Base-by-base conservation (phyloP, 2,888 invertebrate genomes). In the Agriopis marginaria region DNA sequence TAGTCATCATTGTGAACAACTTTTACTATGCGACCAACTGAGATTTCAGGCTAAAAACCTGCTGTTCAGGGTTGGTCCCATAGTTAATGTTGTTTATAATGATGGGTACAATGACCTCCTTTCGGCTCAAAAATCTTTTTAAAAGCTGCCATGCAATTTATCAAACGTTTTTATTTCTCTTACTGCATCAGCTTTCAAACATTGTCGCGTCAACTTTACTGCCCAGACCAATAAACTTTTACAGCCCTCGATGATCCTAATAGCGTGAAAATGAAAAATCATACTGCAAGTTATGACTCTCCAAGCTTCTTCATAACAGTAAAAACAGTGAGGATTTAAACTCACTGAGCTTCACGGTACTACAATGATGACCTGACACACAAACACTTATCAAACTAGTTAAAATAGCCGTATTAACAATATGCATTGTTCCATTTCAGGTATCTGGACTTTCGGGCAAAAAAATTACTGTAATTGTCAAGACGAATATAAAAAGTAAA, bases 241-340 rank as follows among this genome's bases (percentile, higher is more conserved):
- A 73, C 70, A 32, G 23, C 59, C 39, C 51, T 45, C 64, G 63
- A 72, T 72, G 68, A 63, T 70, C 66, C 56, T 45, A 71, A 67
- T 63, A 68, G 67, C 67, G 66, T 73, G 72, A 73, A 73, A 73
- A 76, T 74, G 70, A 74, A 76, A 74, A 74, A 75, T 74, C 74
- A 68, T 63, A 63, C 63, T 58, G 58, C 63, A 69, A 71, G 71
- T 70, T 68, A 72, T 68, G 70, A 68, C 68, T 64, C 56, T 39
- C 65, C 50, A 23, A 66, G 70, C 62, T 10, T 50, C 70, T 56
- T 62, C 61, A 47, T 69, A 62, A 62, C 44, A 50, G 61, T 61
- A 69, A 69, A 59, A 65, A 62, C 45, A 23, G 23, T 23, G 47
- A 53, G 49, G 62, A 5, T 66, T 17, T 39, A 11, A 59, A 47